These are phyloP conservation scores for Sus cebifrons DNA, from an alignment of 2,797 vertebrate genomes.

Conservation along the genomic window DNA sequence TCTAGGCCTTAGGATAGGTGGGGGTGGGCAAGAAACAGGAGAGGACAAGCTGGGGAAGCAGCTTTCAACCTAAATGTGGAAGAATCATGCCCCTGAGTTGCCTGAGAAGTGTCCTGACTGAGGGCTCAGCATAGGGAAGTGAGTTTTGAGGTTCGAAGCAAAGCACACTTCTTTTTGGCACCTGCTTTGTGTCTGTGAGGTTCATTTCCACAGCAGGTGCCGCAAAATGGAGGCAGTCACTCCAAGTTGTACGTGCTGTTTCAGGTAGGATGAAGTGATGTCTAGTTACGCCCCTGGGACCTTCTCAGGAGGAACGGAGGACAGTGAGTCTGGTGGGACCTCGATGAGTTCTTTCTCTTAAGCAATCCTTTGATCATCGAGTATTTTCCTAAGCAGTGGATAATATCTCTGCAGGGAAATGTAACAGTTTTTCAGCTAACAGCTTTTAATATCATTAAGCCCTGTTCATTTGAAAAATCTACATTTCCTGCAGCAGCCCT, in stretches of 20 bases:
- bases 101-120: too few species aligned
- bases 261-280: not conserved
- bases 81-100: not conserved
- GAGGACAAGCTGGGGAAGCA: not conserved
- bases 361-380: not conserved
- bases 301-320: not conserved
- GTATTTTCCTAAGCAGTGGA: not conserved
- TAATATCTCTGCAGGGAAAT: not conserved
- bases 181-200: not conserved
- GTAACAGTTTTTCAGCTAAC: not conserved
- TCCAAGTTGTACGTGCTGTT: too few species aligned
- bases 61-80: not conserved
- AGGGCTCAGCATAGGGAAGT: not conserved
- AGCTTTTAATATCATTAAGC: not conserved
- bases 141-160: not conserved
- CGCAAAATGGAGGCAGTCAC: not conserved
- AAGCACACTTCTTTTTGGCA: not conserved
- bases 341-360: not conserved
- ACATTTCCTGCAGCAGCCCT: not conserved
- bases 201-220: not conserved
- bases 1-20: not conserved
- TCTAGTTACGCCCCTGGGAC: not conserved
- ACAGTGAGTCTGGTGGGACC: not conserved
- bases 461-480: not conserved
- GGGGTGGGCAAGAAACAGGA: not conserved